Evolutionary conservation across 2,113 vertebrate species (phyloP).

Genomic region (Corythaeola cristata): DNA sequence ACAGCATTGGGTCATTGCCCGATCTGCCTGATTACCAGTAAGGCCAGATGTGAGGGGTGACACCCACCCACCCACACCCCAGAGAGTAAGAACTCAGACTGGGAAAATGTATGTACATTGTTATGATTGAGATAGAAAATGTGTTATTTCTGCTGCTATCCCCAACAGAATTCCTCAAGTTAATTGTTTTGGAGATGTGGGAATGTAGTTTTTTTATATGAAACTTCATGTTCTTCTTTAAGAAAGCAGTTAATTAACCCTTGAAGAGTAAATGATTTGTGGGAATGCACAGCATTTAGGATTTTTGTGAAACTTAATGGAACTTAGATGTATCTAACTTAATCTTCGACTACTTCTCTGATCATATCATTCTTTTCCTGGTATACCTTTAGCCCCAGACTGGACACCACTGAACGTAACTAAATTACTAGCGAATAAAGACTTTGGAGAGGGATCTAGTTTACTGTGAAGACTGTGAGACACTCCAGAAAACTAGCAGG

Average conservation of each 20-base stretch:
- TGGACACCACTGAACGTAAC: background rate
- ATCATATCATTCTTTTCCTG: background rate
- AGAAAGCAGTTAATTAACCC: background rate
- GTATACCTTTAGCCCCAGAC: background rate
- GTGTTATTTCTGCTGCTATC: background rate
- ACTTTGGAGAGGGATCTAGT: background rate
- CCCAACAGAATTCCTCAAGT: background rate
- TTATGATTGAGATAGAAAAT: background rate
- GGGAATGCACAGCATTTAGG: background rate
- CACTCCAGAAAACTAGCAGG: background rate
- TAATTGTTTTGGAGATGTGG: background rate
- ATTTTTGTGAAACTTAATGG: background rate
- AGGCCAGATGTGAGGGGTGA: background rate
- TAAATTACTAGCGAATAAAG: background rate
- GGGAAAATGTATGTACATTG: background rate
- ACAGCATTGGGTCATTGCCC: background rate
- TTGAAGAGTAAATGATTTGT: background rate
- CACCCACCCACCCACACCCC: too few species aligned
- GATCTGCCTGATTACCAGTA: background rate
- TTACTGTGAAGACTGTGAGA: background rate
- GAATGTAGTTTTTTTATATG: background rate
- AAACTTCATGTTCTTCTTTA: background rate
- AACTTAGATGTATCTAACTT: background rate
- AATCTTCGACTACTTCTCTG: background rate
- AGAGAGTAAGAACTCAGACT: background rate